Evolutionary conservation across 2,797 vertebrate genomes (phyloP), one percentile per base, ranked within the genome.

Genomic region (Hylomyscus alleni): DNA sequence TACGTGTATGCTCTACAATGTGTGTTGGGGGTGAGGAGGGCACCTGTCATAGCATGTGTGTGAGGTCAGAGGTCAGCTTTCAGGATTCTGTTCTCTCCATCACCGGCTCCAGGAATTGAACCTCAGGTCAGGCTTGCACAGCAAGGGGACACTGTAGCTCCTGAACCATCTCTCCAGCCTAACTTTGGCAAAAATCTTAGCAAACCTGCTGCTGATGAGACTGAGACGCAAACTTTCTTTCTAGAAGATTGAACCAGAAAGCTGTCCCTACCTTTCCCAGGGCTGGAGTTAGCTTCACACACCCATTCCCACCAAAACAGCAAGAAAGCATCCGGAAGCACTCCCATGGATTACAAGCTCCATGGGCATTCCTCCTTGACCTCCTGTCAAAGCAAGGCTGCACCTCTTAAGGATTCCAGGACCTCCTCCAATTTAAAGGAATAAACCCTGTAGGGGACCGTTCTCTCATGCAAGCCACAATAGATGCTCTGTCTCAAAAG

Each of bases 181-280:
- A 44, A 11, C 5, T 11, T 44, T 17, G 78, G 19, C 26, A 84
- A 85, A 84, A 29, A 44, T 85, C 40, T 95, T 87, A 17, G 50
- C 87, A 69, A 60, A 67, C 90, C 91, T 81, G 69, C 54, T 83
- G 40, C 47, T 72, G 22, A 82, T 37, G 9, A 76, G 76, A 93
- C 86, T 37, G 9, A 76, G 76, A 93, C 13, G 11, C 83, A 87
- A 90, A 91, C 40, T 91, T 94, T 56, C 81, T 84, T 44, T 83
- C 87, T 89, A 34, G 10, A 87, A 91, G 29, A 14, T 81, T 75
- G 60, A 90, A 93, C 20, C 78, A 81, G 19, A 56, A 81, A 81
- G 10, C 19, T 56, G 20, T 37, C 6, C 52, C n/a, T 81, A 22
- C 26, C 24, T 82, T 93, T 76, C 56, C 89, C 54, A 60, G 40